A percentile compares a stretch with the other conserved stretches of the same genome.
These are phyloP conservation scores for Pseudocheirus occidentalis DNA, from an alignment of 2,797 vertebrate species.

Conservation along the genomic window DNA sequence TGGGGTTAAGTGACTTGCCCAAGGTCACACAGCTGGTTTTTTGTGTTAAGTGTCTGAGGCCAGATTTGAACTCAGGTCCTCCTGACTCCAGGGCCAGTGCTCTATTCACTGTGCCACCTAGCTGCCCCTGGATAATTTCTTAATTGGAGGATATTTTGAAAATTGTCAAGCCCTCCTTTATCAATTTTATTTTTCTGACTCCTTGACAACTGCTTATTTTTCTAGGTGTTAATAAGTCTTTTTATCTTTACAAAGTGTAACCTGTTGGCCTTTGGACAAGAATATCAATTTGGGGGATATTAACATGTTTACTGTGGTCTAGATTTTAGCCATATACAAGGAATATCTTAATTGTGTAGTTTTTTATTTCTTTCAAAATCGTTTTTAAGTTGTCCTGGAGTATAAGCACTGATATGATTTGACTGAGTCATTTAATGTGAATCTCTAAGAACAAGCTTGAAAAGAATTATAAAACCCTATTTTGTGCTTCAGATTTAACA, in stretches of 20 bases:
- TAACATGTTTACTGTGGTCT: neutral
- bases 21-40: no score
- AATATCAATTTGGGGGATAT: neutral
- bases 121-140: neutral
- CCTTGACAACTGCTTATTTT: neutral
- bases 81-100: no score
- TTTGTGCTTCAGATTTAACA: neutral
- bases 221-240: neutral
- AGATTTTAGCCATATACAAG: neutral
- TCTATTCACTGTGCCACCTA: no score
- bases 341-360: neutral
- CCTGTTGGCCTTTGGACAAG: neutral
- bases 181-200: neutral
- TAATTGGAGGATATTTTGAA: neutral
- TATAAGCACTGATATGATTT: neutral
- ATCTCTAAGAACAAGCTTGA: neutral
- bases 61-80: no score
- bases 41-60: no score
- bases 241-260: neutral
- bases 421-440: neutral
- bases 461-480: neutral
- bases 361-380: neutral
- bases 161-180: neutral
- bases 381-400: neutral
- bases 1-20: no score